These are phyloP conservation scores for Sarcophaga rosellei DNA, from an alignment of 2,888 invertebrate genomes.

Conservation along the genomic window DNA sequence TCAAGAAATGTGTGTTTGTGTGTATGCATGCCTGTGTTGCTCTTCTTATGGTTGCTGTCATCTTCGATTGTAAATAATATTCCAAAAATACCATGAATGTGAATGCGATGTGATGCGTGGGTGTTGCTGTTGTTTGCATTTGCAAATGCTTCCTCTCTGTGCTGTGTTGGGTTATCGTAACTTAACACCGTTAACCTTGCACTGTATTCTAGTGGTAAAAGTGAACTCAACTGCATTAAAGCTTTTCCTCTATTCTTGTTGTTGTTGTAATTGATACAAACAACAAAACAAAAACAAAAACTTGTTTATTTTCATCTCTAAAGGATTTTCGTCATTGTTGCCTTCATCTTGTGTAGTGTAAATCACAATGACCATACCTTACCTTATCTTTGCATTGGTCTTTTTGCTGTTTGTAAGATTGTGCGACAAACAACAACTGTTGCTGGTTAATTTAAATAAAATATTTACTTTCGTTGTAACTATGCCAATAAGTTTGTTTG, in stretches of 20 bases:
- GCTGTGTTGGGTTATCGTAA: conserved; percentile 18
- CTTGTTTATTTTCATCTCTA: too few relatives aligned
- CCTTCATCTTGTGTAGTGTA: too few relatives aligned
- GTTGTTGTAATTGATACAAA: not conserved
- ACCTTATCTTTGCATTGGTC: too few relatives aligned
- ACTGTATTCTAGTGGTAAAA: not conserved
- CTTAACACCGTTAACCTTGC: conserved; percentile 50
- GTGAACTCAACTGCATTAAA: not conserved
- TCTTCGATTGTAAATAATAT: conserved; percentile 26
- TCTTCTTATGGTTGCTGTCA: conserved; percentile 15
- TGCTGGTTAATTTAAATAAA: too few relatives aligned
- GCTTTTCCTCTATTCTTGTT: not conserved
- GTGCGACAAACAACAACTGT: too few relatives aligned
- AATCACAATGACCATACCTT: too few relatives aligned
- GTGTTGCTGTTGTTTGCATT: conserved; percentile 20
- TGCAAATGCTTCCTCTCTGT: not conserved
- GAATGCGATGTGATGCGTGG: conserved; percentile 11
- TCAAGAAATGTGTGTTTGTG: not conserved
- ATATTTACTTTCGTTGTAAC: too few relatives aligned
- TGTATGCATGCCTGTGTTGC: not conserved
- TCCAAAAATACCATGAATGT: conserved; percentile 14
- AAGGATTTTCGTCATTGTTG: too few relatives aligned
- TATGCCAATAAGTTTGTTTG: not conserved
- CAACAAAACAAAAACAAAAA: not conserved
- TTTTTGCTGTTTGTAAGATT: too few relatives aligned